Base-by-base conservation (phyloP, 2,888 invertebrate genomes). In the Platycheirus rosarum region DNA sequence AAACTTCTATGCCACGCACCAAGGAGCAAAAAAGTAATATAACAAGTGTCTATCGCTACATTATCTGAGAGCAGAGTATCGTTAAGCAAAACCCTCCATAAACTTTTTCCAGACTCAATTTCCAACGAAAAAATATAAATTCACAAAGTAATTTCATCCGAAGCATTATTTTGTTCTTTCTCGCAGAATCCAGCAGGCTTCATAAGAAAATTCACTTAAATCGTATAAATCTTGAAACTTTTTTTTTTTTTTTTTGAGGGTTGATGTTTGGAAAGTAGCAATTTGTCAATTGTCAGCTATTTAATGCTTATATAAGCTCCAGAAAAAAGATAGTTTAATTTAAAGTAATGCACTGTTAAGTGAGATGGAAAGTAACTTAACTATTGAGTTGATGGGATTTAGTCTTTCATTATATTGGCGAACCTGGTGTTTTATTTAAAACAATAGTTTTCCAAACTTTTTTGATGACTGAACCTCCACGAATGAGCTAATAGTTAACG, bases 61-160 rank as follows among this genome's bases (percentile, higher is more conserved):
- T 48, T 48, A 48, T 48, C 48, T 7, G 8, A 14, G 11, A 8
- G 13, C 2, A 48, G 8, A n/a, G 48, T 26, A 13, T 26, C 14
- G 13, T 48, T 13, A 6, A 13, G 13, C 18, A n/a, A 48, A 26
- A 23, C 16, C 14, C 16, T 20, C 9, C 35, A 49, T 49, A 46
- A 70, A 70, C 57, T 70, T 46, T 55, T 20, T 14, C 16, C 13
- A 8, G 1, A n/a, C 9, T 13, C 14, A 0, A 37, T 18, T 20
- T 8, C 2, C 8, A 18, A 29, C 11, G 8, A 16, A 73, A 65
- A n/a, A n/a, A n/a, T n/a, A 40, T 48, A 65, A 46, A 46, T 48
- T 60, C 26, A 29, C 37, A 69, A 68, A 62, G 62, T 68, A 75
- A 75, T 68, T 62, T 37, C 32, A 18, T 46, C 11, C 40, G 11